These are phyloP conservation scores for Spilarctia lutea DNA, from an alignment of 2,888 invertebrate species.

Conservation along the genomic window DNA sequence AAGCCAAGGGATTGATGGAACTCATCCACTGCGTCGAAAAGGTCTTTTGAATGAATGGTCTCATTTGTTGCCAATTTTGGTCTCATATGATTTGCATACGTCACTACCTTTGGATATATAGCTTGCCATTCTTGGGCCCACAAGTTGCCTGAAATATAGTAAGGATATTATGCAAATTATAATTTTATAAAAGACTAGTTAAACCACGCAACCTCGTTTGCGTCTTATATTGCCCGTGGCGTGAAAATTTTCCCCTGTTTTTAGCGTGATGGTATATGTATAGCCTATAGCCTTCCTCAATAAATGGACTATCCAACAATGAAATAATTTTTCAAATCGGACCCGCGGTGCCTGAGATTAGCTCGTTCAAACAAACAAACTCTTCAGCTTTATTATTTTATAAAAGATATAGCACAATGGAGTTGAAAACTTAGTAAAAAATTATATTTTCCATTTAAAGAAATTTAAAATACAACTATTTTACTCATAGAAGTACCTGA, in stretches of 20 bases:
- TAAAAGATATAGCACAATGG: not conserved
- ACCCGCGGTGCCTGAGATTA: too few relatives aligned
- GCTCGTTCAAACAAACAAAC: too few relatives aligned
- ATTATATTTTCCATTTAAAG: not conserved
- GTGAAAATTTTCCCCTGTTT: too few relatives aligned
- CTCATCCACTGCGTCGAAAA: conserved; percentile 87
- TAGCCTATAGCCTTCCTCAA: too few relatives aligned
- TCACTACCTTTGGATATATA: conserved; percentile 80
- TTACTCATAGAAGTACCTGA: not conserved
- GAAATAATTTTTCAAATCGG: too few relatives aligned
- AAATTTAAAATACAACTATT: not conserved
- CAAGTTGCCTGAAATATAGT: conserved; percentile 86
- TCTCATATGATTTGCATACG: conserved; percentile 82
- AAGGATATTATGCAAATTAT: not conserved
- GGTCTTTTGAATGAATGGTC: conserved; percentile 73
- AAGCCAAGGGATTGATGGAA: conserved; percentile 88
- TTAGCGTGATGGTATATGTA: too few relatives aligned
- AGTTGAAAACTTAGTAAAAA: not conserved
- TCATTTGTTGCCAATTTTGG: conserved; percentile 79
- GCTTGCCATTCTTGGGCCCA: conserved; percentile 89
- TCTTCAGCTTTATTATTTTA: too few relatives aligned
- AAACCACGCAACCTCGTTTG: too few relatives aligned
- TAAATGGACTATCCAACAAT: too few relatives aligned
- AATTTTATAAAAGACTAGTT: not conserved
- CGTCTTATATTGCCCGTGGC: too few relatives aligned